These are phyloP conservation scores for Villa cingulata DNA, from an alignment of 2,888 invertebrate species.

Conservation along the genomic window DNA sequence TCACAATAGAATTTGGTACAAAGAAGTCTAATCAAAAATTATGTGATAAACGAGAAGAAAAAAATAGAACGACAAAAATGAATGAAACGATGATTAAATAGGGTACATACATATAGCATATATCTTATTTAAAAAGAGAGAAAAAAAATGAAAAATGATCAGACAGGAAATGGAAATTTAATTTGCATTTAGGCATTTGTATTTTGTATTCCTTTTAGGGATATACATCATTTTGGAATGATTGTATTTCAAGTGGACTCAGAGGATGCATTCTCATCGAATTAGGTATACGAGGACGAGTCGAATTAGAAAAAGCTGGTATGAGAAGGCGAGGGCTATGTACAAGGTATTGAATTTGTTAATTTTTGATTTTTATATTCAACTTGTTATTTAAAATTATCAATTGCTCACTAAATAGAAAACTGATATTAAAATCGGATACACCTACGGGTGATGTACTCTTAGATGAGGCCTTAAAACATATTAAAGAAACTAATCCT, in stretches of 20 bases:
- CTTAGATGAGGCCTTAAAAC: slow-evolving; percentile 87
- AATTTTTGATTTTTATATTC: background rate
- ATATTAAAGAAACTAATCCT: slow-evolving; percentile 96
- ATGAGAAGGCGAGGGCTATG: slow-evolving; percentile 88
- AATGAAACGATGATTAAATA: too few relatives aligned
- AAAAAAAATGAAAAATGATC: too few relatives aligned
- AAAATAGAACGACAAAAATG: too few relatives aligned
- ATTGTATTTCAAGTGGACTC: slow-evolving; percentile 97
- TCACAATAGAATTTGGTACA: too few relatives aligned
- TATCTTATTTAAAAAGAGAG: too few relatives aligned
- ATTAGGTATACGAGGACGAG: slow-evolving; percentile 82
- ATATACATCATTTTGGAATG: slow-evolving; percentile 99
- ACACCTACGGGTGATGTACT: slow-evolving; percentile 95
- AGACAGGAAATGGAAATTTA: too few relatives aligned
- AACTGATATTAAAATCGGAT: slow-evolving; percentile 69
- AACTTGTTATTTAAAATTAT: too few relatives aligned
- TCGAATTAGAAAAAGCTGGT: slow-evolving; percentile 93
- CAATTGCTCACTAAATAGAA: slow-evolving; percentile 35
- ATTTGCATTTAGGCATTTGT: too few relatives aligned
- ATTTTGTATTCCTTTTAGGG: too few relatives aligned
- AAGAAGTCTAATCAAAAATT: too few relatives aligned
- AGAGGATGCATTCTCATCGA: slow-evolving; percentile 98
- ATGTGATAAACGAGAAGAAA: too few relatives aligned
- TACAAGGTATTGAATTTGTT: slow-evolving; percentile 46
- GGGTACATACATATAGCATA: too few relatives aligned